A percentile compares a stretch with the other conserved stretches of the same genome.
Evolutionary conservation across 2,888 invertebrate species (phyloP).

Genomic region (Trachelus tabidus): DNA sequence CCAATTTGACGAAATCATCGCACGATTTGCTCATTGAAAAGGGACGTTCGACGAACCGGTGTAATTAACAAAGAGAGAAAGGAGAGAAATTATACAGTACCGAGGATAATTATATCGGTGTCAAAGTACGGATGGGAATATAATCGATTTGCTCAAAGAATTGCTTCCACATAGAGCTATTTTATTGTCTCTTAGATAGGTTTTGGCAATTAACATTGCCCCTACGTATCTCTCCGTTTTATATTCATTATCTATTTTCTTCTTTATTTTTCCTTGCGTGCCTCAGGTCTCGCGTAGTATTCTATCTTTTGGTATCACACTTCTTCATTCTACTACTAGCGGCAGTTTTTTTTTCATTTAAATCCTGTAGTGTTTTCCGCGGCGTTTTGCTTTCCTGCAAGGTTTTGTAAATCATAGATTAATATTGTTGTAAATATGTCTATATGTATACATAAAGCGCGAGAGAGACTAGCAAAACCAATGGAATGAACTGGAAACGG

Average conservation of each 20-base stretch:
- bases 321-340: neutral
- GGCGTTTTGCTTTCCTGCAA: neutral
- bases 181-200: neutral
- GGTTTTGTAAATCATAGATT: neutral
- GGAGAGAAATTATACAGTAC: neutral
- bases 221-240: neutral
- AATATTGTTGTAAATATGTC: conserved; percentile 1
- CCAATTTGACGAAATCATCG: neutral
- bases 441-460: conserved; percentile 13
- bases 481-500: neutral
- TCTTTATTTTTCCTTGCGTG: neutral
- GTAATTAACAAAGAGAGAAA: neutral
- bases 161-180: conserved; percentile 50
- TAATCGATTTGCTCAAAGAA: conserved; percentile 58
- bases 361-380: neutral
- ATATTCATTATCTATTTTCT: neutral
- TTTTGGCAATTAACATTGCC: neutral
- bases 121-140: conserved; percentile 27
- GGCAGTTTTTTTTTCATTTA: neutral
- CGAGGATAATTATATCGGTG: neutral
- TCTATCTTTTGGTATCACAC: neutral
- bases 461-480: conserved; percentile 3
- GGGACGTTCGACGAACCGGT: neutral
- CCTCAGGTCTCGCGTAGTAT: neutral
- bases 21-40: neutral